These are phyloP conservation scores for Anodontia alba DNA, from an alignment of 2,888 invertebrate species.

Conservation along the genomic window DNA sequence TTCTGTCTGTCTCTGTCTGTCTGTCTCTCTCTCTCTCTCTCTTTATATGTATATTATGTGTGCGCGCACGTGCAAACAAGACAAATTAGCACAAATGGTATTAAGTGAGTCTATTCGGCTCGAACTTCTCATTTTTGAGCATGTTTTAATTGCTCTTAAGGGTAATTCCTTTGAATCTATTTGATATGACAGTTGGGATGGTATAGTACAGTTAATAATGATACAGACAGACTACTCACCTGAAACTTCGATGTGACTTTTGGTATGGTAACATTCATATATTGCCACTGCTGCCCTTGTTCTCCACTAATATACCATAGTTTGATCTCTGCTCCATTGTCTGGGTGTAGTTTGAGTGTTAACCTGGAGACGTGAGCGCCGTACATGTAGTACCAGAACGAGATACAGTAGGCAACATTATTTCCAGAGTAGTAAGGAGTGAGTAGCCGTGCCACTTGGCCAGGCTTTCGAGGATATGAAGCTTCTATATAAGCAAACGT, in stretches of 20 bases:
- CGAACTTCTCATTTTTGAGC: no score
- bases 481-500: slow-evolving; percentile 71
- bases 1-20: no score
- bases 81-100: no score
- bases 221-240: slow-evolving; percentile 21
- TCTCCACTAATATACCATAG: slow-evolving; percentile 24
- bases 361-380: slow-evolving; percentile 50
- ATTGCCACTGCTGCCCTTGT: slow-evolving; percentile 22
- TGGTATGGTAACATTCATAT: background rate
- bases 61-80: no score
- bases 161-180: no score
- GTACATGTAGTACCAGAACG: slow-evolving; percentile 74
- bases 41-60: no score
- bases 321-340: background rate
- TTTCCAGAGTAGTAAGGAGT: slow-evolving; percentile 56
- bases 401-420: slow-evolving; percentile 62
- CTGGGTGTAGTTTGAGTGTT: background rate
- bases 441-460: slow-evolving; percentile 57
- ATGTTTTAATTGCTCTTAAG: no score
- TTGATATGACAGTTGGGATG: no score
- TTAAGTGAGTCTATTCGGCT: no score
- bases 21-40: no score
- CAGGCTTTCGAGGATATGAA: slow-evolving; percentile 61
- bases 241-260: slow-evolving; percentile 5
- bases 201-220: no score